Percentiles rank a stretch among this genome's conserved stretches.
These are phyloP conservation scores for Drepana arcuata DNA, from an alignment of 1,140 invertebrate genomes.

Conservation along the genomic window DNA sequence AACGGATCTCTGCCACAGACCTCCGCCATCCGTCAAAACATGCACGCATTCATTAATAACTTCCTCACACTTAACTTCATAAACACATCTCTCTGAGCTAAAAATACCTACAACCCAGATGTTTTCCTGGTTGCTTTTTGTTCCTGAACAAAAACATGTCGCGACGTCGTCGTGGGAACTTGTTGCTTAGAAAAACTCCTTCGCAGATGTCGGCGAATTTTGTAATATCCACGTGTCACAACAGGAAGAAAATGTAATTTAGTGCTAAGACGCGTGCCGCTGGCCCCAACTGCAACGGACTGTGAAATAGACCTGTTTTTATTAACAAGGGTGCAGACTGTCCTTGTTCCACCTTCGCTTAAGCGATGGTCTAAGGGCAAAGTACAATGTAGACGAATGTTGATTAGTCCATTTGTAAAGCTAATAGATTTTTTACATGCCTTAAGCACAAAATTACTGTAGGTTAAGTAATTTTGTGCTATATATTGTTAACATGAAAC, in stretches of 20 bases:
- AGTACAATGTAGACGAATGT: too few relatives aligned
- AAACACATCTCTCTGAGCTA: constrained; percentile 33
- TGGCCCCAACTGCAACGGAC: constrained; percentile 46
- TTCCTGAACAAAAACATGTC: constrained; percentile 38
- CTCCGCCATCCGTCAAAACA: too few relatives aligned
- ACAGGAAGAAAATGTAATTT: constrained; percentile 55
- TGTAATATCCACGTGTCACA: constrained; percentile 44
- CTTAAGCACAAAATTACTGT: too few relatives aligned
- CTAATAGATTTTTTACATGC: too few relatives aligned
- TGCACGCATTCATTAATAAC: constrained; percentile 21
- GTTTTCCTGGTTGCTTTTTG: constrained; percentile 54
- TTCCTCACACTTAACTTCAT: constrained; percentile 40
- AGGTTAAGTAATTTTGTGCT: too few relatives aligned
- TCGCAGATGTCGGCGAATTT: constrained; percentile 54
- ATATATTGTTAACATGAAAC: too few relatives aligned
- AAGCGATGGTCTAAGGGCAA: too few relatives aligned
- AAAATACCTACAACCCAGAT: constrained; percentile 56
- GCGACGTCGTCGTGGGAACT: constrained; percentile 59
- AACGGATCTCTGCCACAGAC: too few relatives aligned
- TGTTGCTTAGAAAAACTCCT: constrained; percentile 23
- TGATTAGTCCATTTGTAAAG: too few relatives aligned
- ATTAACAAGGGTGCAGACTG: constrained; percentile 18
- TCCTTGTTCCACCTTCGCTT: too few relatives aligned
- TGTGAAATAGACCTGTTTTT: constrained; percentile 61
- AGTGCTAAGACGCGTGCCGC: constrained; percentile 47